phyloP scores from a whole-genome alignment of 2,888 invertebrate genomes.

The Blomia tropicalis region DNA sequence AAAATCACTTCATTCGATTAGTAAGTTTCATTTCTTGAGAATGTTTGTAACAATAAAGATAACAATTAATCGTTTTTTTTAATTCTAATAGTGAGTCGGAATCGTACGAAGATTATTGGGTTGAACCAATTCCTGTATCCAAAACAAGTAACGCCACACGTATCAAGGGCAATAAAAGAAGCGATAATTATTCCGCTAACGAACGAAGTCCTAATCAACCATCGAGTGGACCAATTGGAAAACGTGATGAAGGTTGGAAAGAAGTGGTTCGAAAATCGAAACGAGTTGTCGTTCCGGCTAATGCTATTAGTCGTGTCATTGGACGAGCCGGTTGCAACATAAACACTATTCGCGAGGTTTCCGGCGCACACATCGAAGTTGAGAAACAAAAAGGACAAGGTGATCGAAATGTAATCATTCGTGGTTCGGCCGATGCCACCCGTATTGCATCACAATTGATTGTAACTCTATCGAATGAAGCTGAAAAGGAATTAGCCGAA shows the following conservation, averaged over 20 bases:
- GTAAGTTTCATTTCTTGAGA: neutral
- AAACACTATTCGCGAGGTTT: constrained; percentile 87
- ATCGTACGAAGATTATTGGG: neutral
- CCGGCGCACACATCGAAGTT: constrained; percentile 93
- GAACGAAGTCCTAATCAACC: neutral
- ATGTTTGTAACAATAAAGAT: neutral
- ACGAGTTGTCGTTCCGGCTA: constrained; percentile 81
- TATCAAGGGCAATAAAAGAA: neutral
- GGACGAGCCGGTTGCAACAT: constrained; percentile 94
- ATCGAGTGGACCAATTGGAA: neutral
- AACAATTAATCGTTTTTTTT: no score
- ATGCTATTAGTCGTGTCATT: constrained; percentile 89
- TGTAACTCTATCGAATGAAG: constrained; percentile 78
- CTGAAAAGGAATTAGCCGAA: constrained; percentile 72
- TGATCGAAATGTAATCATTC: constrained; percentile 84
- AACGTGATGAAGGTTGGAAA: constrained; percentile 57
- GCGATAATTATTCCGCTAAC: neutral
- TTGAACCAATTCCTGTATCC: neutral
- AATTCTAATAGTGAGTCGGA: neutral
- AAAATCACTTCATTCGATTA: neutral
- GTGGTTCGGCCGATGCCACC: constrained; percentile 75
- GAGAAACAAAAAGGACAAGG: constrained; percentile 86
- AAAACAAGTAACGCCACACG: neutral
- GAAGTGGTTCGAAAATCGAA: constrained; percentile 68
- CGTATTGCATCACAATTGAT: constrained; percentile 82